phyloP scores from a whole-genome alignment of 2,888 invertebrate species.

The Rotaria socialis region DNA sequence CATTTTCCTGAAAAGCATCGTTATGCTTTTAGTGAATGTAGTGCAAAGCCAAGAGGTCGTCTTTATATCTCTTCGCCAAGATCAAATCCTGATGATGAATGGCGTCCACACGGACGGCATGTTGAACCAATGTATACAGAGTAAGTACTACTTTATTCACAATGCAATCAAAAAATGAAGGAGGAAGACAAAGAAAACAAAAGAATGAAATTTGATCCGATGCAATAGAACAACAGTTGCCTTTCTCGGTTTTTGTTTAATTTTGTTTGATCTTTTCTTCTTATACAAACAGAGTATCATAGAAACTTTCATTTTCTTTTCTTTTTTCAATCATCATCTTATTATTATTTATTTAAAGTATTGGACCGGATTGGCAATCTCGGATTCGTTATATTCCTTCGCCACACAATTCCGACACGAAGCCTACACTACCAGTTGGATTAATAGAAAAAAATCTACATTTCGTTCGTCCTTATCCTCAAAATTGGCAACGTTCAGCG shows the following conservation, averaged over 20 bases:
- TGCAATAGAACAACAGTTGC: not conserved
- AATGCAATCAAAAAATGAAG: not conserved
- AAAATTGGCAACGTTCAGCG: conserved; percentile 36
- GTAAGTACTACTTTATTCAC: conserved; percentile 49
- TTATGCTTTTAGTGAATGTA: conserved; percentile 46
- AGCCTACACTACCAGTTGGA: conserved; percentile 39
- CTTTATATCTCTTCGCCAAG: conserved; percentile 52
- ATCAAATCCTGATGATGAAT: conserved; percentile 51
- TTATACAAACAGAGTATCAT: not conserved
- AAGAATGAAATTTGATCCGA: conserved; percentile 18
- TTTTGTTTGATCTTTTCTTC: conserved; percentile 13
- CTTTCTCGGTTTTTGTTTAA: not conserved
- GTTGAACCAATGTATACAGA: conserved; percentile 51
- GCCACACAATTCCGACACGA: conserved; percentile 49
- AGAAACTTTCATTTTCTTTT: not conserved
- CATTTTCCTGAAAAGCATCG: conserved; percentile 53
- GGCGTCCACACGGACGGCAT: conserved; percentile 53
- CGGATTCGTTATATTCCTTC: conserved; percentile 52
- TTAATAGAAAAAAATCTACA: conserved; percentile 39
- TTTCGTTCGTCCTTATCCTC: conserved; percentile 28
- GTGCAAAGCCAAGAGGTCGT: conserved; percentile 50
- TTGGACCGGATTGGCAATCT: conserved; percentile 55
- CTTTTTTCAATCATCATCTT: not conserved
- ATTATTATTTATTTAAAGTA: conserved; percentile 47
- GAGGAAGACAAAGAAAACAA: not conserved